A percentile compares a stretch with the other conserved stretches of the same genome.
Conservation (phyloP, 2,797 vertebrate species). For the Takifugu rubripes region DNA sequence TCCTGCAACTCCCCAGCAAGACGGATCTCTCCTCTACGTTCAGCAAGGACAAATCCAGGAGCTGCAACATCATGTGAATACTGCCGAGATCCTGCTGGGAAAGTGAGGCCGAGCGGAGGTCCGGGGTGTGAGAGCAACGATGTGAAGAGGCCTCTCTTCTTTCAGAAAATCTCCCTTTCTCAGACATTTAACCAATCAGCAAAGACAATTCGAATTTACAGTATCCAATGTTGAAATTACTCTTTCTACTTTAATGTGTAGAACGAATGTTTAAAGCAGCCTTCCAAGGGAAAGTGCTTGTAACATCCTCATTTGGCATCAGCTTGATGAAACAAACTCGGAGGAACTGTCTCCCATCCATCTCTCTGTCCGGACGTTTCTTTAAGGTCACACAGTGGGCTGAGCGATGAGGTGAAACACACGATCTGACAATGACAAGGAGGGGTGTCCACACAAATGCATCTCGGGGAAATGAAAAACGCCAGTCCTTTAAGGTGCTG, state of each 20-base stretch:
- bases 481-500: constrained; percentile 23
- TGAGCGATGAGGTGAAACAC: constrained; percentile 36
- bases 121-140: constrained; percentile 18
- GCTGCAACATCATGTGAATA: constrained; percentile 90
- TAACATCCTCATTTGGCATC: constrained; percentile 46
- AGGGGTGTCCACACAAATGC: constrained; percentile 27
- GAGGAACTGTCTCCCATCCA: constrained; percentile 30
- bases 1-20: constrained; percentile 87
- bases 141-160: constrained; percentile 32
- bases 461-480: constrained; percentile 27
- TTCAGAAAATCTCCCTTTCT: constrained; percentile 22
- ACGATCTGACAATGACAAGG: constrained; percentile 39
- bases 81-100: constrained; percentile 2
- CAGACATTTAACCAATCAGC: constrained; percentile 28
- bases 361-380: constrained; percentile 40
- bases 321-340: constrained; percentile 36
- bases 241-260: constrained; percentile 24
- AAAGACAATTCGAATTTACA: constrained; percentile 20
- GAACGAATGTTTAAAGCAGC: constrained; percentile 22
- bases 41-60: constrained; percentile 91
- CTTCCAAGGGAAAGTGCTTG: constrained; percentile 27
- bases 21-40: constrained; percentile 88
- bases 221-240: constrained; percentile 25
- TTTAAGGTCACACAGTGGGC: constrained; percentile 39
- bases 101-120: not conserved